Evolutionary conservation across 35 echinoderm and acorn worm species (phyloP).

Genomic region (Acanthaster planci): DNA sequence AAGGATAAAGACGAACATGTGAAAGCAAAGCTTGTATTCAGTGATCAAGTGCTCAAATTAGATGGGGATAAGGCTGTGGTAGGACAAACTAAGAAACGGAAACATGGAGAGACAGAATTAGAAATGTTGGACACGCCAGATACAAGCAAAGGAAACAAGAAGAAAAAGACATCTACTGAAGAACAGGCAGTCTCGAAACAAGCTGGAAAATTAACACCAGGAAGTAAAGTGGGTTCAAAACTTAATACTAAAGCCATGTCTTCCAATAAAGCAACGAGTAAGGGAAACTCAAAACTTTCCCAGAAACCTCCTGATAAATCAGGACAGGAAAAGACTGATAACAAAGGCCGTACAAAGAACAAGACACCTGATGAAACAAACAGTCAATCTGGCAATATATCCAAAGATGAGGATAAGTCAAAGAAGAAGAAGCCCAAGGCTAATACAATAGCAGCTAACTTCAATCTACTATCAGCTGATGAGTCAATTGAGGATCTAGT

Average conservation of each 20-base stretch:
- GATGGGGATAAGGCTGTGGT: constrained; percentile 35
- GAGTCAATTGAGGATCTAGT: constrained; percentile 34
- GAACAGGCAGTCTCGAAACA: constrained; percentile 3
- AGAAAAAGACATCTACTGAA: constrained; percentile 30
- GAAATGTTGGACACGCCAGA: neutral
- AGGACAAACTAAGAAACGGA: constrained; percentile 35
- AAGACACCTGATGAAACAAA: constrained; percentile 4
- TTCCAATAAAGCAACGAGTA: constrained; percentile 10
- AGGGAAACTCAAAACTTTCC: constrained; percentile 18
- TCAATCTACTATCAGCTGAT: neutral
- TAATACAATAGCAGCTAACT: constrained; percentile 13
- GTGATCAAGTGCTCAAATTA: constrained; percentile 35
- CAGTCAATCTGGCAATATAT: constrained; percentile 10
- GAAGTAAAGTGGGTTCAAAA: constrained; percentile 21
- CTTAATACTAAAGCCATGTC: constrained; percentile 18
- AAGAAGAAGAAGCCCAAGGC: constrained; percentile 53
- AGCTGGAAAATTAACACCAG: neutral
- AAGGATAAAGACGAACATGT: constrained; percentile 31
- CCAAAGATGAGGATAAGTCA: constrained; percentile 47
- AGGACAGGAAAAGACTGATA: constrained; percentile 32
- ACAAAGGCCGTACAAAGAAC: constrained; percentile 39
- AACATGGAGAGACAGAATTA: neutral
- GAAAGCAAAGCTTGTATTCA: constrained; percentile 48
- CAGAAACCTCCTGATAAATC: constrained; percentile 14
- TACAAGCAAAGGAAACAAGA: constrained; percentile 45